Evolutionary conservation across 2,888 invertebrate genomes (phyloP).

Genomic region (Lithophane ornitopus): DNA sequence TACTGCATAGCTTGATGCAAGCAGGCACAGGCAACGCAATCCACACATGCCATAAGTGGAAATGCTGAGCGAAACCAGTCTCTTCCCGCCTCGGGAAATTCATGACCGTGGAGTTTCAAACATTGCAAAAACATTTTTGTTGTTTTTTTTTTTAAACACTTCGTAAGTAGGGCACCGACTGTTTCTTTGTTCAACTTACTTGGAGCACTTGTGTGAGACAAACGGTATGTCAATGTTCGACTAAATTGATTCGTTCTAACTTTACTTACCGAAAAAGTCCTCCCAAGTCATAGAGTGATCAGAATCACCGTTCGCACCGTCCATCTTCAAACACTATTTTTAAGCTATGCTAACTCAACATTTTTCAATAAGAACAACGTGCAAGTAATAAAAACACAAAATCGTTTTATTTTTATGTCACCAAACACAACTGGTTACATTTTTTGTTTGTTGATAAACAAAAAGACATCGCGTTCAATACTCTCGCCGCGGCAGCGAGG

Average conservation of each 20-base stretch:
- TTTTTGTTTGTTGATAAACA: slow-evolving; percentile 85
- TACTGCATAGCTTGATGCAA: slow-evolving; percentile 69
- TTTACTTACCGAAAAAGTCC: slow-evolving; percentile 92
- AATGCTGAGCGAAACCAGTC: slow-evolving; percentile 83
- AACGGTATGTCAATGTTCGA: slow-evolving; percentile 17
- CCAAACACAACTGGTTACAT: slow-evolving; percentile 72
- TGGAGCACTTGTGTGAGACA: background rate
- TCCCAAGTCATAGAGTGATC: slow-evolving; percentile 94
- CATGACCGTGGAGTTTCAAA: slow-evolving; percentile 64
- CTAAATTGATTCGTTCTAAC: slow-evolving; percentile 13
- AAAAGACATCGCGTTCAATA: slow-evolving; percentile 79
- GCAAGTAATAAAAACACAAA: slow-evolving; percentile 69
- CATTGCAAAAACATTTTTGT: slow-evolving; percentile 45
- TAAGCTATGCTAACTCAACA: slow-evolving; percentile 76
- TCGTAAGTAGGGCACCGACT: slow-evolving; percentile 37
- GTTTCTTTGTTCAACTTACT: slow-evolving; percentile 26
- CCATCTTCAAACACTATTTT: slow-evolving; percentile 84
- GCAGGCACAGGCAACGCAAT: slow-evolving; percentile 63
- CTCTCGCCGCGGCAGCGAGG: slow-evolving; percentile 66
- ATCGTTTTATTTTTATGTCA: slow-evolving; percentile 71
- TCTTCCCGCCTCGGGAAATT: slow-evolving; percentile 77
- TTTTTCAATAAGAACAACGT: slow-evolving; percentile 58
- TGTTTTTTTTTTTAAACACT: slow-evolving; percentile 4
- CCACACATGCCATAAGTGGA: slow-evolving; percentile 81
- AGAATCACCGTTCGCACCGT: slow-evolving; percentile 91